Evolutionary conservation across 2,113 vertebrate genomes (phyloP).

Genomic region (Gambusia affinis): DNA sequence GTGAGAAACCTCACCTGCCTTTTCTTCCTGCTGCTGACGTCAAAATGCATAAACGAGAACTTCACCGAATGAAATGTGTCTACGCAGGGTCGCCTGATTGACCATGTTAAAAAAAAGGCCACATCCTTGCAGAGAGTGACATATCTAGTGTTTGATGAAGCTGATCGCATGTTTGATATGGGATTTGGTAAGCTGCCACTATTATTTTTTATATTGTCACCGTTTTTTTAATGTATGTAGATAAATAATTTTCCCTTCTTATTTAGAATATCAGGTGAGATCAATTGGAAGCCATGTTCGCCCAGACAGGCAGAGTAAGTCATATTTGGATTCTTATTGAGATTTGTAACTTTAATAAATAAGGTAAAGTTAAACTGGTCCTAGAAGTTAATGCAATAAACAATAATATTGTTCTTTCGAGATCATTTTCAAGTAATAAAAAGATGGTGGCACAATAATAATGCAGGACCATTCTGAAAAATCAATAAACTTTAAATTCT

Average conservation of each 20-base stretch:
- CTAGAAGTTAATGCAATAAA: too few species aligned
- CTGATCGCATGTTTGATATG: constrained; percentile 99
- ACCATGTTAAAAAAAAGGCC: constrained; percentile 99
- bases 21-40: too few species aligned
- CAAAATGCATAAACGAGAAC: not conserved
- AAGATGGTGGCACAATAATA: too few species aligned
- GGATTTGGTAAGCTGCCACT: constrained; percentile 88
- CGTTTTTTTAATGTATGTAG: not conserved
- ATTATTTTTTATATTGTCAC: not conserved
- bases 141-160: constrained; percentile 98
- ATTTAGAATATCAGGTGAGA: constrained; percentile 95
- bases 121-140: constrained; percentile 96
- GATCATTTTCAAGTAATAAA: too few species aligned
- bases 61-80: constrained; percentile 8
- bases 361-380: too few species aligned
- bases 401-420: too few species aligned
- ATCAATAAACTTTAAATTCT: too few species aligned
- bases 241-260: not conserved
- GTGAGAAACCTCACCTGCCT: constrained; percentile 76
- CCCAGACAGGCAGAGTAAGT: constrained; percentile 97
- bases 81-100: constrained; percentile 93
- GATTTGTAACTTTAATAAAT: not conserved
- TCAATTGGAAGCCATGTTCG: constrained; percentile 96
- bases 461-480: too few species aligned
- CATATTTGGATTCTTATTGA: not conserved